phyloP scores from a whole-genome alignment of 1,140 invertebrate genomes.

The Conus betulinus region DNA sequence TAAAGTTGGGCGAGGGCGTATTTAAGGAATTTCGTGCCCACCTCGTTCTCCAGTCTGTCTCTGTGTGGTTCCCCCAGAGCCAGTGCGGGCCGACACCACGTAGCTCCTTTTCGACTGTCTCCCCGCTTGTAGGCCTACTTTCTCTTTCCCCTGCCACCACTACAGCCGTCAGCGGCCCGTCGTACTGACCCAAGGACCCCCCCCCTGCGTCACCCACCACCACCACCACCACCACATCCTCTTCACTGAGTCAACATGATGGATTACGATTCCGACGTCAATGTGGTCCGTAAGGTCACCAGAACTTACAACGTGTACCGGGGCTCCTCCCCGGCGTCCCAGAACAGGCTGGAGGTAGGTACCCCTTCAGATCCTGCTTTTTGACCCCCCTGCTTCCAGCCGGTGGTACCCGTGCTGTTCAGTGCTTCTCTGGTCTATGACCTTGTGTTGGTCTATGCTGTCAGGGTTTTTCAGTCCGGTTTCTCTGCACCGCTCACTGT shows the following conservation, averaged over 20 bases:
- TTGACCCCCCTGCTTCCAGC: not conserved
- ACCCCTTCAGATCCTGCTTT: not conserved
- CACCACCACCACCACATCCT: not conserved
- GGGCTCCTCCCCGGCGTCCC: constrained; percentile 67
- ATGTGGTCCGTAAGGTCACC: constrained; percentile 44
- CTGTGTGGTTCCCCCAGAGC: constrained; percentile 13
- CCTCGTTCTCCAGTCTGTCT: constrained; percentile 42
- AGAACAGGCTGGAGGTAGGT: constrained; percentile 72
- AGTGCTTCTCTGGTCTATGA: too few species aligned
- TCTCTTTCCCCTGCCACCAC: not conserved
- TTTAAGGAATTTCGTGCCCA: constrained; percentile 51
- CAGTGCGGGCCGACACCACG: constrained; percentile 17
- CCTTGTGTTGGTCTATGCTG: too few species aligned
- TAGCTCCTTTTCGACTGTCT: constrained; percentile 10
- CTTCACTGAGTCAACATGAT: constrained; percentile 17
- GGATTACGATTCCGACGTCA: constrained; percentile 57
- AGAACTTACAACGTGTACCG: constrained; percentile 71
- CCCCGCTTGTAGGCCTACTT: not conserved
- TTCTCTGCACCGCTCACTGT: too few species aligned
- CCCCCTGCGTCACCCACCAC: not conserved
- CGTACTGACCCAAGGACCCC: not conserved
- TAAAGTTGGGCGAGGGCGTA: constrained; percentile 43
- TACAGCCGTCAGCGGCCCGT: too few species aligned
- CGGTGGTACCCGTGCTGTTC: not conserved
- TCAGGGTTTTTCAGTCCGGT: too few species aligned